Evolutionary conservation across 2,888 invertebrate species (phyloP), one percentile per base, ranked within the genome.

Genomic region (Ceratothoa steindachneri): DNA sequence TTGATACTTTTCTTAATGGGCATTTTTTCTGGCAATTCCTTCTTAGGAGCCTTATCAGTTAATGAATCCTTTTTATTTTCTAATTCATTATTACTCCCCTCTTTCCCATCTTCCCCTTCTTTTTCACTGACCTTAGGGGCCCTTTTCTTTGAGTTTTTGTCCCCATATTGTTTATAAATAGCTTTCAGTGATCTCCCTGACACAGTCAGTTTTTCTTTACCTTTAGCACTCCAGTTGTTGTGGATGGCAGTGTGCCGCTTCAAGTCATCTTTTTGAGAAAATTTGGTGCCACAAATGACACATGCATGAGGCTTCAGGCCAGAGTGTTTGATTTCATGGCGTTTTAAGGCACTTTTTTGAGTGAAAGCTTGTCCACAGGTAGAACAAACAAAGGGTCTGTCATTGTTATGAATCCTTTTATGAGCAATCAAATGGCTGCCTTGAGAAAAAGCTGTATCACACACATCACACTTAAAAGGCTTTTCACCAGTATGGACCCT

Each of bases 321-420:
- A 83, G 87, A 87, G 82, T 88, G 88, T 80, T 87, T 87, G 75
- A 87, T 87, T 81, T 87, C 85, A 81, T 88, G 88, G 81, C 88
- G 87, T 0, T 87, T 85, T 82, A 88, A 83, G 82, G 87, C 87
- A 69, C 87, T 87, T 82, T 86, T 86, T 76, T 87, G 87, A 70
- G 87, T 87, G 83, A 88, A 88, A 81, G 87, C 86, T 83, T 87
- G 87, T 2, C 87, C 87, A 83, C 88, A 88, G 81, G 86, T 83
- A 81, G 87, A 87, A 82, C 88, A 88, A 80, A 87, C 86, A 83
- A 86, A 88, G 51, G 87, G 86, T 81, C 87, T 86, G 78, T 87
- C 86, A 82, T 87, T 87, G 71, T 87, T 87, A 83, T 88, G 88
- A 64, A 87, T 79, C 27, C 79, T 41, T 51, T 69, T 74, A 29